Conservation (phyloP, 2,888 invertebrate genomes). For the Lycocerus yunnanus region DNA sequence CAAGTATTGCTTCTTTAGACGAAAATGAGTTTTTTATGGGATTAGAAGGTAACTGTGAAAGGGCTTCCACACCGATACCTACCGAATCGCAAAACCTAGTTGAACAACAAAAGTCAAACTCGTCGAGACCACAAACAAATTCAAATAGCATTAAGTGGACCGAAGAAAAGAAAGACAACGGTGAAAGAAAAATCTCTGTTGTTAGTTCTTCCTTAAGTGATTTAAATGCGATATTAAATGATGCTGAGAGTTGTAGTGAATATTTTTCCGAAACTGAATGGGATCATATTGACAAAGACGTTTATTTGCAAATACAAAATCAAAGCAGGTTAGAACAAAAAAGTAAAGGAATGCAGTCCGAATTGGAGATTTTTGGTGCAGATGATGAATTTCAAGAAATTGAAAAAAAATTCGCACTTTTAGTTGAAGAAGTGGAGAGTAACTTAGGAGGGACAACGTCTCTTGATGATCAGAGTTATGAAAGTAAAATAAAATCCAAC, state of each 20-base stretch:
- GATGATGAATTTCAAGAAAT: neutral
- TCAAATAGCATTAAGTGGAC: neutral
- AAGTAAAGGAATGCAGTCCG: neutral
- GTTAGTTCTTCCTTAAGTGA: neutral
- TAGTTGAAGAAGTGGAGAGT: neutral
- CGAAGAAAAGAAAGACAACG: neutral
- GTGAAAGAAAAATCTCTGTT: neutral
- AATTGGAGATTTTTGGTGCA: neutral
- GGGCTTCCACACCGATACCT: conserved; percentile 30
- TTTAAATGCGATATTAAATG: neutral
- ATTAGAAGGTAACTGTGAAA: conserved; percentile 15
- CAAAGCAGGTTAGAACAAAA: neutral
- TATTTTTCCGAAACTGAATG: conserved; percentile 10
- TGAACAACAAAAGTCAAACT: neutral
- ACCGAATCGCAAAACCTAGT: neutral
- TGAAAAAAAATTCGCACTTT: neutral
- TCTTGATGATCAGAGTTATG: neutral
- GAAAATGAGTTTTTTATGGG: conserved; percentile 28
- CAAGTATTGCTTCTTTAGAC: conserved; percentile 17
- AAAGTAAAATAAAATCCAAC: neutral
- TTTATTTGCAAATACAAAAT: neutral
- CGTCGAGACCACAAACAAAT: neutral
- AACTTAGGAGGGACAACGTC: neutral
- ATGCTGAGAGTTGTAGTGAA: conserved; percentile 10
- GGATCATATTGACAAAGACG: neutral